Evolutionary conservation across 2,888 invertebrate genomes (phyloP).

Genomic region (Lasiommata megera): DNA sequence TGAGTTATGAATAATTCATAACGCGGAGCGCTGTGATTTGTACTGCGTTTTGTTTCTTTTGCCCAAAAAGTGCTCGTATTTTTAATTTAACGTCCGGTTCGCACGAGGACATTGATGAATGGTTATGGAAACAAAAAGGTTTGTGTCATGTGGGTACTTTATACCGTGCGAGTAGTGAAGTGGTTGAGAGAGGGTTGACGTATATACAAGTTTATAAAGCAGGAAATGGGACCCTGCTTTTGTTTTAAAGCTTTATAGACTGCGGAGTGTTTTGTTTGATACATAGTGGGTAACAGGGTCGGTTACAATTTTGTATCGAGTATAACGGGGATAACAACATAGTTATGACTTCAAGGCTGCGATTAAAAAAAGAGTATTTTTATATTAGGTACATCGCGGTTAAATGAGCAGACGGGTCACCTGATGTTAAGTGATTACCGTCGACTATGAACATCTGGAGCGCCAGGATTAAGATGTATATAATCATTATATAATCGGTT

Average conservation of each 20-base stretch:
- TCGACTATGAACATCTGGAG: no score
- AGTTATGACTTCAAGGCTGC: no score
- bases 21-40: conserved; percentile 51
- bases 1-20: conserved; percentile 69
- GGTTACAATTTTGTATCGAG: background rate
- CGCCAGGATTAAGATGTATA: no score
- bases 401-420: no score
- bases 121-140: conserved; percentile 29
- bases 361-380: no score
- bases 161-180: conserved; percentile 13
- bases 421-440: no score
- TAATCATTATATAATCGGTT: no score
- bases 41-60: conserved; percentile 53
- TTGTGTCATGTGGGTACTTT: conserved; percentile 27
- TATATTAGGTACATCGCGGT: no score
- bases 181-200: conserved; percentile 27
- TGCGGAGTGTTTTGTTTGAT: background rate
- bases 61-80: conserved; percentile 13
- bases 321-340: background rate
- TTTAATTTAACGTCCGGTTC: conserved; percentile 18
- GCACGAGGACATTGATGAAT: conserved; percentile 28
- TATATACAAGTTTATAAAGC: conserved; percentile 26
- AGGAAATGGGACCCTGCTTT: conserved; percentile 21
- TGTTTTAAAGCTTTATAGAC: conserved; percentile 1
- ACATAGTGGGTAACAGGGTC: background rate